phyloP scores from a whole-genome alignment of 2,113 vertebrate genomes.

The Empidonax alnorum region DNA sequence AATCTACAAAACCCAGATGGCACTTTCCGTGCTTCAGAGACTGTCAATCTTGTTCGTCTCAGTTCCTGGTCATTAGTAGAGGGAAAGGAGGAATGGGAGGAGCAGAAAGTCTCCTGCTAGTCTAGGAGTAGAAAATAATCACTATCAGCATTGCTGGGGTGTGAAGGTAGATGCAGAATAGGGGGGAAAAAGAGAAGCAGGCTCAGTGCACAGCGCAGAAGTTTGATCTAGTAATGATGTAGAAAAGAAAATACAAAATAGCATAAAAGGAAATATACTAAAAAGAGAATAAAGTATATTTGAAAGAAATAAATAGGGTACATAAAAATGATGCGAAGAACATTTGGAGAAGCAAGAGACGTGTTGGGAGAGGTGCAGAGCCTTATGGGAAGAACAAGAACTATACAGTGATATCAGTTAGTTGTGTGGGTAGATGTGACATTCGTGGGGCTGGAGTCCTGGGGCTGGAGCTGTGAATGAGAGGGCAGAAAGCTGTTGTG shows the following conservation, averaged over 20 bases:
- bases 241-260: not conserved
- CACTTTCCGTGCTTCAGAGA: slow-evolving; percentile 29
- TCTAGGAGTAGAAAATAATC: not conserved
- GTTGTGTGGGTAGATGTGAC: not conserved
- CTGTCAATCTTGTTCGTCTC: slow-evolving; percentile 59
- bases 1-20: slow-evolving; percentile 61
- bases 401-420: not conserved
- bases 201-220: not conserved
- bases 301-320: not conserved
- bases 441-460: not conserved
- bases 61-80: slow-evolving; percentile 53
- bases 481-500: not conserved
- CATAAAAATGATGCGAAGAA: not conserved
- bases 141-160: not conserved
- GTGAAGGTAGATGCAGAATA: not conserved
- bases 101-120: not conserved
- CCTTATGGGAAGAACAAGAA: not conserved
- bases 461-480: not conserved
- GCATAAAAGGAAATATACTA: not conserved
- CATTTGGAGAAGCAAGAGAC: not conserved
- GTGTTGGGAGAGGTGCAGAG: not conserved
- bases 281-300: not conserved
- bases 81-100: not conserved
- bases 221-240: not conserved
- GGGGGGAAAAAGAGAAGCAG: not conserved